These are phyloP conservation scores for Jaculus jaculus DNA, from an alignment of 2,113 vertebrate species.

Conservation along the genomic window DNA sequence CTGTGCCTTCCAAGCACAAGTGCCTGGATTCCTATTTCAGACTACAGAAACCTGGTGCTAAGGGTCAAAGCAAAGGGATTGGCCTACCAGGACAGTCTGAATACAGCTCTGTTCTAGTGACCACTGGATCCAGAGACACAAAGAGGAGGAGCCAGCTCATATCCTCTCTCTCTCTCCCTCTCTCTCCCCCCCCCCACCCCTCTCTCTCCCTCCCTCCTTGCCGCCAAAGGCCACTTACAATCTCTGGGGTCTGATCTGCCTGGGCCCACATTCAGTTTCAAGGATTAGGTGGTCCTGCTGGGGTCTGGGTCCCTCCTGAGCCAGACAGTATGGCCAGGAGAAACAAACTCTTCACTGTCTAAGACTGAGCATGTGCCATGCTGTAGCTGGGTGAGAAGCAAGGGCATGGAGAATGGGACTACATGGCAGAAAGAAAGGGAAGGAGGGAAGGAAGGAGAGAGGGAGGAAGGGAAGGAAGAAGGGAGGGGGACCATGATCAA, in stretches of 20 bases:
- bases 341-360: accelerated
- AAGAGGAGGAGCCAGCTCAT: too few species aligned
- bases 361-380: not conserved
- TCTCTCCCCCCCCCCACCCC: too few species aligned
- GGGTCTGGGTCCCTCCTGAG: not conserved
- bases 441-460: too few species aligned
- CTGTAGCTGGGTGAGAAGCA: too few species aligned
- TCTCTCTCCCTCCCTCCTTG: not conserved
- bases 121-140: not conserved
- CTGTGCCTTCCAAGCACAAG: too few species aligned
- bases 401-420: accelerated
- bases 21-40: accelerated
- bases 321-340: not conserved
- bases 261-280: not conserved
- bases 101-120: not conserved
- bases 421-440: accelerated
- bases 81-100: not conserved
- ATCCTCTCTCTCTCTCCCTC: not conserved
- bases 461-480: not conserved
- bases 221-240: not conserved
- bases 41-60: not conserved
- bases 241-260: not conserved
- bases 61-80: not conserved
- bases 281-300: not conserved
- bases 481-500: not conserved